Evolutionary conservation across 2,888 invertebrate species (phyloP).

Genomic region (Acanthacorydalis orientalis): DNA sequence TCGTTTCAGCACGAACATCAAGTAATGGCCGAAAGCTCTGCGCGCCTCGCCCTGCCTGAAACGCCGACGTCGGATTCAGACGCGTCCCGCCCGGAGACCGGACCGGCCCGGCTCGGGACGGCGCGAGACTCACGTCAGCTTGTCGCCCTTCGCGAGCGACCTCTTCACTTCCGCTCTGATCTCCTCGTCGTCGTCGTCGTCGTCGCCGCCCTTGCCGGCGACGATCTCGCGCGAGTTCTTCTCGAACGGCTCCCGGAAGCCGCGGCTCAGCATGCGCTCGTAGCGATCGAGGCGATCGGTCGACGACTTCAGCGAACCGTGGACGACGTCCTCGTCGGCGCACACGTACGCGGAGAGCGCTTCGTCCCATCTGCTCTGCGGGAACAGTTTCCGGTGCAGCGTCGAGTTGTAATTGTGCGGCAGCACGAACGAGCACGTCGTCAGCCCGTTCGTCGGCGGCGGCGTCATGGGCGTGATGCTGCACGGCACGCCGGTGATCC

Average conservation of each 20-base stretch:
- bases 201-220: too few species aligned
- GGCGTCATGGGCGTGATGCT: constrained; percentile 10
- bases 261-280: constrained; percentile 23
- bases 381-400: neutral
- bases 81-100: neutral
- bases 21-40: constrained; percentile 61
- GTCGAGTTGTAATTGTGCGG: constrained; percentile 10
- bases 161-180: constrained; percentile 15
- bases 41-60: constrained; percentile 50
- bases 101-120: neutral
- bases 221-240: too few species aligned
- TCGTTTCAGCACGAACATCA: constrained; percentile 55
- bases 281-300: constrained; percentile 23
- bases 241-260: too few species aligned
- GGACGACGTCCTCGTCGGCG: neutral
- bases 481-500: constrained; percentile 14
- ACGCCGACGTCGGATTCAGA: constrained; percentile 7
- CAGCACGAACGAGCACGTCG: neutral
- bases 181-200: too few species aligned
- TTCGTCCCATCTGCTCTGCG: neutral
- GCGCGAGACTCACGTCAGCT: constrained; percentile 39
- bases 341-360: neutral
- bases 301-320: neutral
- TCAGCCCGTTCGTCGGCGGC: constrained; percentile 15
- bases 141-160: constrained; percentile 42